Evolutionary conservation across 2,888 invertebrate genomes (phyloP).

Genomic region (Nomada fabriciana): DNA sequence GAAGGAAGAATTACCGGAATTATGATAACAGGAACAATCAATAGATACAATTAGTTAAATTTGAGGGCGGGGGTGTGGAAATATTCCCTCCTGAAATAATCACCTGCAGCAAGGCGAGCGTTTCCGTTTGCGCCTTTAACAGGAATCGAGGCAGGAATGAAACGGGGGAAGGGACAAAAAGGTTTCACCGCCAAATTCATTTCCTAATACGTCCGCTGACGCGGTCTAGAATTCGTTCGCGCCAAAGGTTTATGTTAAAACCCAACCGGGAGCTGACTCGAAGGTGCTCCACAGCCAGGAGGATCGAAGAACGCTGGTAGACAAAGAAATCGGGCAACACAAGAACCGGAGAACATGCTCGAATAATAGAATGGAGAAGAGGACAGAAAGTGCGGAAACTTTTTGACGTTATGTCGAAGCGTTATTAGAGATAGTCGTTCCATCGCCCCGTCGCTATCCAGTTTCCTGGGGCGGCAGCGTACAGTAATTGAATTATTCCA

Average conservation of each 20-base stretch:
- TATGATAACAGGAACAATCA: too few species aligned
- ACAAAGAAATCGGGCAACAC: conserved; percentile 56
- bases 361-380: conserved; percentile 56
- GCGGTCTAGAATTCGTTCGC: conserved; percentile 79
- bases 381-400: conserved; percentile 27
- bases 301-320: conserved; percentile 9
- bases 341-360: conserved; percentile 40
- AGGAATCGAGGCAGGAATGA: conserved; percentile 31
- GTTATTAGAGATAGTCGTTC: neutral
- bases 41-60: too few species aligned
- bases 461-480: neutral
- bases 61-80: neutral
- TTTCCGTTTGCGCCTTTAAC: conserved; percentile 41
- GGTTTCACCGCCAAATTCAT: conserved; percentile 76
- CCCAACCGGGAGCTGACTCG: conserved; percentile 46
- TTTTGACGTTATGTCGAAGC: neutral
- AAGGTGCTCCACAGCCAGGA: conserved; percentile 19
- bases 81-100: neutral
- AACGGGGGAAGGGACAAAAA: conserved; percentile 57
- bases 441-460: neutral
- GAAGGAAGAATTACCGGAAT: neutral
- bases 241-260: conserved; percentile 80
- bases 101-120: neutral
- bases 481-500: conserved; percentile 24
- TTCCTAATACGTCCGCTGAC: conserved; percentile 77